phyloP scores from a whole-genome alignment of 1,140 invertebrate genomes.

The Nymphalis io region DNA sequence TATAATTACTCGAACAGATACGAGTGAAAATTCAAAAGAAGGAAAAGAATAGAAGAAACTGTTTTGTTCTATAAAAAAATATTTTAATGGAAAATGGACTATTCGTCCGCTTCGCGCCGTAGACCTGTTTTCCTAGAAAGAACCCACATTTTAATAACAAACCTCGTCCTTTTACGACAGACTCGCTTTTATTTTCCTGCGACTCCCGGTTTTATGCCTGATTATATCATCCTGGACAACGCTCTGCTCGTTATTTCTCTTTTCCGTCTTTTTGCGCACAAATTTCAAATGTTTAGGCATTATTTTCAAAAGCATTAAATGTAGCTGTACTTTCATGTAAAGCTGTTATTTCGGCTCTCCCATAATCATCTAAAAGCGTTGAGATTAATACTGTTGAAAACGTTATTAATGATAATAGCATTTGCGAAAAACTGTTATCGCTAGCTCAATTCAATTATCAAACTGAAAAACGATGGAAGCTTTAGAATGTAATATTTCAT shows the following conservation, averaged over 20 bases:
- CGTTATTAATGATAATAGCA: constrained; percentile 12
- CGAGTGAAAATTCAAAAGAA: constrained; percentile 6
- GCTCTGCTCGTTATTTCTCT: constrained; percentile 30
- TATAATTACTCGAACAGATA: not conserved
- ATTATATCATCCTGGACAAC: constrained; percentile 40
- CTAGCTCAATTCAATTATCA: constrained; percentile 6
- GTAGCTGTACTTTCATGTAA: constrained; percentile 8
- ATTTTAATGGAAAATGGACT: constrained; percentile 25
- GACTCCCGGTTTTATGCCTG: constrained; percentile 36
- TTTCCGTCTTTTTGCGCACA: constrained; percentile 30
- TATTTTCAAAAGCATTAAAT: constrained; percentile 29
- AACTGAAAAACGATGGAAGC: constrained; percentile 3
- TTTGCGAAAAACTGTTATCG: constrained; percentile 8
- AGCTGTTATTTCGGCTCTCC: constrained; percentile 5
- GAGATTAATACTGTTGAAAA: constrained; percentile 19
- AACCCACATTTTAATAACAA: constrained; percentile 42
- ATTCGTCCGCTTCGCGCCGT: constrained; percentile 10
- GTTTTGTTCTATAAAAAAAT: constrained; percentile 22
- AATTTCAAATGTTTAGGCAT: constrained; percentile 33
- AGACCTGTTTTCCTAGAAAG: constrained; percentile 29
- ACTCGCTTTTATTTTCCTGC: constrained; percentile 39
- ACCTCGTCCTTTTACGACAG: constrained; percentile 39
- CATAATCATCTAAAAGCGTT: constrained; percentile 18
- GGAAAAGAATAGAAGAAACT: not conserved
- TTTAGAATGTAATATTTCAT: not conserved